Conservation (phyloP, 1,140 invertebrate genomes). For the Periplaneta americana region DNA sequence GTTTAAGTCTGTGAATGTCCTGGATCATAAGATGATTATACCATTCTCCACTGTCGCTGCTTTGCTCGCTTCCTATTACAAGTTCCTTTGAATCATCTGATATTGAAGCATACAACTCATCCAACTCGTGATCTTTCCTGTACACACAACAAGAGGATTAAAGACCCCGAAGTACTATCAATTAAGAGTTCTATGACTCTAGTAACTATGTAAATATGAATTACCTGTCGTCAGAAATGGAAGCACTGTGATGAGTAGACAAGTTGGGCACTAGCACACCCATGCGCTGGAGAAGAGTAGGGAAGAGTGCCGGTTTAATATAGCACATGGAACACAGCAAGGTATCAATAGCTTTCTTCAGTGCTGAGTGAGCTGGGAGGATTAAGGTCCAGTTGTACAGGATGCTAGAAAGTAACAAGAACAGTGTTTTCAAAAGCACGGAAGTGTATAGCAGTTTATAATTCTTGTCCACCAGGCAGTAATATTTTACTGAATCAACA, state of each 20-base stretch:
- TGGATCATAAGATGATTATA: slow-evolving; percentile 31
- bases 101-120: slow-evolving; percentile 28
- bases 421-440: too few relatives aligned
- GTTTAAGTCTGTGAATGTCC: slow-evolving; percentile 39
- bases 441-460: too few relatives aligned
- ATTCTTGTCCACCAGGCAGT: too few relatives aligned
- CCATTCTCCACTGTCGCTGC: slow-evolving; percentile 29
- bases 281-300: slow-evolving; percentile 64
- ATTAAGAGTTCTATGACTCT: background rate
- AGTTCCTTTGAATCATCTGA: slow-evolving; percentile 67
- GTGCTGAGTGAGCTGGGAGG: slow-evolving; percentile 54
- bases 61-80: slow-evolving; percentile 1
- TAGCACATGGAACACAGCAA: slow-evolving; percentile 80
- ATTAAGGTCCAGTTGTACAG: slow-evolving; percentile 71
- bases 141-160: slow-evolving; percentile 26
- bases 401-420: slow-evolving; percentile 38
- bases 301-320: slow-evolving; percentile 70
- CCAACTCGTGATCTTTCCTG: slow-evolving; percentile 37
- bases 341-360: slow-evolving; percentile 75
- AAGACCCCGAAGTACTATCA: background rate
- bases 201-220: background rate
- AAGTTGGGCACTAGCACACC: slow-evolving; percentile 56
- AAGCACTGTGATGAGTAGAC: slow-evolving; percentile 16
- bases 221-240: slow-evolving; percentile 6
- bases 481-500: too few relatives aligned